Base-by-base conservation (phyloP, 2,888 invertebrate genomes). In the Apamea sordens region DNA sequence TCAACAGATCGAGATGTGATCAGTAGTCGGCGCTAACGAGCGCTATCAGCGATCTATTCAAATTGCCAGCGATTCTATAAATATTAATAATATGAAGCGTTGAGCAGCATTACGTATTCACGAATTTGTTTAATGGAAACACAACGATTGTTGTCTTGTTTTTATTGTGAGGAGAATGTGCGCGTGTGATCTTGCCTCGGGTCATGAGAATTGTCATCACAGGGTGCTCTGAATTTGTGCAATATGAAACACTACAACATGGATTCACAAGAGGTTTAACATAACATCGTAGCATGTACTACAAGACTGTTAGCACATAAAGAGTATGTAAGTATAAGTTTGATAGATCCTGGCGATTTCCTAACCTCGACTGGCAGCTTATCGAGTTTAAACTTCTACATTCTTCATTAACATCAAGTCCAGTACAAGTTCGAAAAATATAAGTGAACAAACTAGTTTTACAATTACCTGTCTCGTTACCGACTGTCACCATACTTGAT, bases 1-100 rank as follows among this genome's bases (percentile, higher is more conserved):
- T 88, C 89, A 92, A 92, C 92, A 92, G 91, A 91, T 90, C 89
- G 90, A 91, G 94, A 94, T 94, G 92, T 84, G 89, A 88, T 89
- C 89, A 79, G 88, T 61, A 83, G 80, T 70, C 80, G 89, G 90
- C 87, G 89, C 92, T 92, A 92, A 92, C 92, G 92, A 93, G 92
- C 87, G 83, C 85, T 96, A 96, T 96, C 96, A 89, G 91, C 92
- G 93, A 96, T 96, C 96, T 96, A 96, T 96, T 95, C 95, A 95
- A 95, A 95, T 94, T 80, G 78, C 79, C 88, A 80, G 76, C 91
- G 85, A 84, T 89, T 89, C 92, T 94, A 96, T 96, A 94, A 95
- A 96, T 96, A 96, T 96, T 96, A 95, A 96, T 96, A 96, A 92
- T 89, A 85, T 85, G 85, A 85, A 87, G 85, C 87, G 85, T 85